Evolutionary conservation across 2,888 invertebrate genomes (phyloP), one percentile per base, ranked within the genome.

Genomic region (Orthonevra nobilis): DNA sequence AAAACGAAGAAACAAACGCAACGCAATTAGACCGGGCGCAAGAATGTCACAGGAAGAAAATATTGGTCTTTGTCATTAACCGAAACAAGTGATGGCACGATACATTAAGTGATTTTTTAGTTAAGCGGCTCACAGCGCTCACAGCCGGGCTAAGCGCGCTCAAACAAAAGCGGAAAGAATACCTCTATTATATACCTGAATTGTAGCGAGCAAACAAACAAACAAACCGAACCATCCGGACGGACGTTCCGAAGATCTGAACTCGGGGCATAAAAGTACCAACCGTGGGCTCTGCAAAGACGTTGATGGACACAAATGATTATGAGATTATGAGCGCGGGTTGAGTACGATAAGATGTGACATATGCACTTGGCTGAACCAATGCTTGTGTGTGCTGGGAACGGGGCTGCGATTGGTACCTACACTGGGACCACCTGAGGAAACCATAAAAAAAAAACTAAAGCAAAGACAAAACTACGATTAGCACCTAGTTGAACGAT

Each of bases 21-120:
- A 79, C 73, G 79, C 79, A 79, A 79, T 79, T 79, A 79, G 79
- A 73, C 79, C 79, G 54, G 30, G 52, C 60, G 36, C 70, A 81
- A 70, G 69, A 69, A 82, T 83, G 83, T 83, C 83, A 83, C 83
- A 83, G 83, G 83, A 83, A 83, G 83, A 83, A 81, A 83, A 82
- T 83, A 83, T 83, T 83, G 73, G 82, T 81, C 75, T 82, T 82
- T 81, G 82, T 83, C 81, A 83, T 83, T 83, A 83, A 83, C 82
- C 75, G 74, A 81, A 75, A 82, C 82, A 82, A 83, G 82, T 61
- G 77, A 44, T 77, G 81, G 82, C 73, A 73, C 74, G 64, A 44
- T 64, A 64, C 77, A 75, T 74, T 77, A 77, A 77, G 77, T 77
- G 77, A 77, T 72, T 77, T 77, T 72, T 72, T 23, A 77, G 77